Percentiles rank a stretch among this genome's conserved stretches.
Conservation (phyloP, 2,888 invertebrate genomes). For the Rotaria macrura region DNA sequence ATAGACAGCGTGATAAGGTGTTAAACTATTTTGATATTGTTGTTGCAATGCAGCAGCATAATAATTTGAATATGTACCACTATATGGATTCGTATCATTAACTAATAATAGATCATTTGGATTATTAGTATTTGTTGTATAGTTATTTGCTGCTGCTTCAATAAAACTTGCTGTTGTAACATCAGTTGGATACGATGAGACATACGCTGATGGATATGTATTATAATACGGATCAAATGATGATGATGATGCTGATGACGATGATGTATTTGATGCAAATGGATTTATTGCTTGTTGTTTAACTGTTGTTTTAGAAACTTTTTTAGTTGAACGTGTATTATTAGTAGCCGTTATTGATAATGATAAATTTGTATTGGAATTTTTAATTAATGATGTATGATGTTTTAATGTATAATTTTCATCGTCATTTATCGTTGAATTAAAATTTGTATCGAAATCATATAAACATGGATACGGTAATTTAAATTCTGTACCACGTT, state of each 20-base stretch:
- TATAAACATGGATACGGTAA: slow-evolving; percentile 68
- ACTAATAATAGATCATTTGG: background rate
- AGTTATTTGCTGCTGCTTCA: background rate
- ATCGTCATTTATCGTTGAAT: background rate
- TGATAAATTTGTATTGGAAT: background rate
- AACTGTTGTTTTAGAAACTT: background rate
- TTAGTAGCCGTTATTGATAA: background rate
- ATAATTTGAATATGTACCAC: background rate
- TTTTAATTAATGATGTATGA: background rate
- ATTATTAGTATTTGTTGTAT: background rate
- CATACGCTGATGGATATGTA: background rate
- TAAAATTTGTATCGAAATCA: slow-evolving; percentile 52
- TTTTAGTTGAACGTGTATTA: background rate
- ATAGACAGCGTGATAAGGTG: background rate
- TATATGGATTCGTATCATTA: background rate
- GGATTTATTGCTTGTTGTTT: background rate
- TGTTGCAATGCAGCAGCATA: background rate
- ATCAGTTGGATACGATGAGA: background rate
- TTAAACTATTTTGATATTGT: slow-evolving; percentile 2
- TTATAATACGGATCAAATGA: background rate
- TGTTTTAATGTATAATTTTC: background rate
- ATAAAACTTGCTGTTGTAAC: background rate
- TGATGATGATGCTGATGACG: background rate
- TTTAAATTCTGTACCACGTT: slow-evolving; percentile 97
- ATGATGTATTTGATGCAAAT: background rate